Evolutionary conservation across 2,797 vertebrate species (phyloP), one percentile per base, ranked within the genome.

Genomic region (Esox lucius): DNA sequence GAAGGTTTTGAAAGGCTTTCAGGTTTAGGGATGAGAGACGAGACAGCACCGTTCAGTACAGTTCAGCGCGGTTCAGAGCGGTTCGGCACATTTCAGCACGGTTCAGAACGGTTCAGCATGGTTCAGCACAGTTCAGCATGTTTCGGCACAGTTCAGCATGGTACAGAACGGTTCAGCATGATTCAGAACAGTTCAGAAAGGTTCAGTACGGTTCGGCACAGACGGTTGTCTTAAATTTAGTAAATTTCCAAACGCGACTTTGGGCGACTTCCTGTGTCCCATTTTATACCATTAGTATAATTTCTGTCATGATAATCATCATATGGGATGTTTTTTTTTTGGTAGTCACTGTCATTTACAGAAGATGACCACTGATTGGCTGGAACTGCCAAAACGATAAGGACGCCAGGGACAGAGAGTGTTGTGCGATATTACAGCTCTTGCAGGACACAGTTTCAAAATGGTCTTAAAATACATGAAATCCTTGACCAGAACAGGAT

Each of bases 391-490:
- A 70, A 28, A 72, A 33, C 72, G 3, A 16, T 69, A 71, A 0
- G 31, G n/a, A 7, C 13, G 49, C 61, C 61, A 26, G 61, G 31
- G 24, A 24, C 5, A 28, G 11, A 68, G 33, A 49, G 48, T 3
- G 15, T 16, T 1, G 16, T 48, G 33, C 46, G 39, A 33, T 56
- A 24, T 31, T 42, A 51, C 12, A 56, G 4, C 51, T 73, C 70
- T 70, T 28, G 3, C 59, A 74, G 65, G 22, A 12, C 75, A 26
- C 35, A 24, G 53, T 72, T 39, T 78, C 64, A 51, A n/a, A 28
- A 13, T 74, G 26, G 2, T 68, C 79, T 83, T 19, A n/a, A 56
- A 17, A 22, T 9, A n/a, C n/a, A 8, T 66, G 73, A 49, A 42
- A 76, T 8, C 13, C 0, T 39, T 68, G 22, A 16, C 68, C 26